Conservation (phyloP, 2,797 vertebrate species). For the Danio jaintianensis region DNA sequence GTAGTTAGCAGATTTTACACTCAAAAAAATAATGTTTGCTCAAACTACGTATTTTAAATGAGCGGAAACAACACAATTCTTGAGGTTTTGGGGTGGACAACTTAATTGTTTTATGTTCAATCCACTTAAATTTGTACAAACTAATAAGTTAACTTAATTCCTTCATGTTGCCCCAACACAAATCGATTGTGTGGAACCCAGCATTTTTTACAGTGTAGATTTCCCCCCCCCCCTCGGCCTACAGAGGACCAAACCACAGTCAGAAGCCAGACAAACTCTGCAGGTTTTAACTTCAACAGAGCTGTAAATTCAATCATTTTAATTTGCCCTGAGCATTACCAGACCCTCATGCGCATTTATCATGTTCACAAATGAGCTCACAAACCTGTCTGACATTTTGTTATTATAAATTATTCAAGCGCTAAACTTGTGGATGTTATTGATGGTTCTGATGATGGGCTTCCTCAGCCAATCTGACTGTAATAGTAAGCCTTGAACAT, state of each 20-base stretch:
- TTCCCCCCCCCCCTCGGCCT: not conserved
- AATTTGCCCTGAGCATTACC: not conserved
- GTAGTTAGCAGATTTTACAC: too few relatives aligned
- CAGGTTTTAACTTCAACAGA: slow-evolving; percentile 7
- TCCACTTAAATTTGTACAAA: too few relatives aligned
- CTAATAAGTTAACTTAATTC: too few relatives aligned
- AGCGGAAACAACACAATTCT: too few relatives aligned
- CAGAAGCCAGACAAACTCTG: slow-evolving; percentile 3
- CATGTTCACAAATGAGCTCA: not conserved
- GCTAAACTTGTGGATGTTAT: slow-evolving; percentile 5
- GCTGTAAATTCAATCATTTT: slow-evolving; percentile 6
- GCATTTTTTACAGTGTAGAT: too few relatives aligned
- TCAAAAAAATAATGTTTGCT: too few relatives aligned
- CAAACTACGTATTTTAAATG: too few relatives aligned
- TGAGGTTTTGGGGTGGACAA: too few relatives aligned
- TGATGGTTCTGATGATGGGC: not conserved
- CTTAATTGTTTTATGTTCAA: too few relatives aligned
- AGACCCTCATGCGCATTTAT: not conserved
- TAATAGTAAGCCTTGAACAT: not conserved
- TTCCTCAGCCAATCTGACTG: not conserved
- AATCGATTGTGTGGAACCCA: too few relatives aligned
- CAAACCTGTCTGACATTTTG: not conserved
- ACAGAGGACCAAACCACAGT: not conserved
- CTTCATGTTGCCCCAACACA: too few relatives aligned
- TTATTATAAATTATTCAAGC: slow-evolving; percentile 20